Percentiles rank a stretch among this genome's conserved stretches.
Conservation (phyloP, 2,888 invertebrate genomes). For the Cryptus viduatorius region DNA sequence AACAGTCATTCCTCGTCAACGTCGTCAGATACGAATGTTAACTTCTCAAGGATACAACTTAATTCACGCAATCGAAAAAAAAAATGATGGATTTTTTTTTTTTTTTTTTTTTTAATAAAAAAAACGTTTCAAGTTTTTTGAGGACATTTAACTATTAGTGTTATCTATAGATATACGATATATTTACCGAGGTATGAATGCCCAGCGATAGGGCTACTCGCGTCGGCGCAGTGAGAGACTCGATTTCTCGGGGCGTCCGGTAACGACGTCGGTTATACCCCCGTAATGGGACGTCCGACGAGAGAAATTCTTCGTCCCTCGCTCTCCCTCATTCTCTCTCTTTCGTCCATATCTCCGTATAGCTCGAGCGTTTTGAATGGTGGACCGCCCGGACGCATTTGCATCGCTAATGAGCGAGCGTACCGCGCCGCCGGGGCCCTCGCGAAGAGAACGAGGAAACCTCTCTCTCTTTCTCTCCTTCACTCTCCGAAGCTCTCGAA, state of each 20-base stretch:
- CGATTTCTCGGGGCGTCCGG: constrained; percentile 69
- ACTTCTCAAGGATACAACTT: constrained; percentile 18
- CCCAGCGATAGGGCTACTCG: constrained; percentile 2
- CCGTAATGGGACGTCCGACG: constrained; percentile 71
- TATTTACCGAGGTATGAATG: background rate
- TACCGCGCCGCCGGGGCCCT: constrained; percentile 57
- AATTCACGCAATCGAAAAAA: background rate
- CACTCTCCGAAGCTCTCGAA: constrained; percentile 14
- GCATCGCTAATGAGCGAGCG: constrained; percentile 72
- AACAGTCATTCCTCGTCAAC: constrained; percentile 21
- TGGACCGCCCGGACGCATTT: constrained; percentile 72
- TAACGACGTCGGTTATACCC: constrained; percentile 72
- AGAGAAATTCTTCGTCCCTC: constrained; percentile 70
- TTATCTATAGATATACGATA: constrained; percentile 53
- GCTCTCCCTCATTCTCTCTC: constrained; percentile 47
- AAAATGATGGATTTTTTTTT: background rate
- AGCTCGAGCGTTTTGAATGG: constrained; percentile 70
- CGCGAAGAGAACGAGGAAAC: constrained; percentile 47
- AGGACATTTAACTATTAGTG: constrained; percentile 28
- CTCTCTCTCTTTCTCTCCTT: constrained; percentile 47
- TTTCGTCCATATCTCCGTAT: constrained; percentile 60
- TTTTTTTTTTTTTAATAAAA: background rate
- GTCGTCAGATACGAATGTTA: background rate
- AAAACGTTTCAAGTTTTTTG: background rate
- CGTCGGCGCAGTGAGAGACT: constrained; percentile 28